Conservation (phyloP, 2,888 invertebrate genomes). For the Linyphia triangularis region DNA sequence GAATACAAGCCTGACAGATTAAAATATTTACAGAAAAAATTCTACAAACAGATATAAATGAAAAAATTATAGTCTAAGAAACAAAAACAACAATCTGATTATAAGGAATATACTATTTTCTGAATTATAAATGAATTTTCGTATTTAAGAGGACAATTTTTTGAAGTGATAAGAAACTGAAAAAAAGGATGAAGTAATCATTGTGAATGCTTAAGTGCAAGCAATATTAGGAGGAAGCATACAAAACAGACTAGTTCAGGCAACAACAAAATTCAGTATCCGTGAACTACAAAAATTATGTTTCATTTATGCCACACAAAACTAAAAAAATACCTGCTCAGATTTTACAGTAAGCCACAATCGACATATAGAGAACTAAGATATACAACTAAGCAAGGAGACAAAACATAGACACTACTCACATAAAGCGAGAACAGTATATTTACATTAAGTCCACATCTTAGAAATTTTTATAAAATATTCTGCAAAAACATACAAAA, state of each 20-base stretch:
- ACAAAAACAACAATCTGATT: too few species aligned
- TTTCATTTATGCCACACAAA: not conserved
- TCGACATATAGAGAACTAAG: not conserved
- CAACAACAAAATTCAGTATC: not conserved
- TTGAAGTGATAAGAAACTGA: too few species aligned
- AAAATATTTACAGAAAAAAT: not conserved
- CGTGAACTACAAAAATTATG: not conserved
- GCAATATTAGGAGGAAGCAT: not conserved
- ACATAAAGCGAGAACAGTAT: slow-evolving; percentile 24
- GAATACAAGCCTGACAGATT: not conserved
- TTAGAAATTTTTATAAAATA: slow-evolving; percentile 61
- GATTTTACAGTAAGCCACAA: not conserved
- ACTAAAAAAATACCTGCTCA: not conserved
- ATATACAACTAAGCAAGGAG: not conserved
- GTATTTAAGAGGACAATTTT: too few species aligned
- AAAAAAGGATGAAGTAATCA: too few species aligned
- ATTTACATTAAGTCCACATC: slow-evolving; percentile 65
- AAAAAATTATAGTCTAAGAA: too few species aligned
- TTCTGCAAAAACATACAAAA: slow-evolving; percentile 71
- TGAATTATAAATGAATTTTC: too few species aligned
- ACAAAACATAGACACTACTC: slow-evolving; percentile 16
- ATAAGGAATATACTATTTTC: too few species aligned
- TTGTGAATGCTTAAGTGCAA: too few species aligned
- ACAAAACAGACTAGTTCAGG: not conserved
- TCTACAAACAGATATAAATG: too few species aligned